Conservation (phyloP, 2,113 vertebrate species). For the Hippopotamus amphibius region DNA sequence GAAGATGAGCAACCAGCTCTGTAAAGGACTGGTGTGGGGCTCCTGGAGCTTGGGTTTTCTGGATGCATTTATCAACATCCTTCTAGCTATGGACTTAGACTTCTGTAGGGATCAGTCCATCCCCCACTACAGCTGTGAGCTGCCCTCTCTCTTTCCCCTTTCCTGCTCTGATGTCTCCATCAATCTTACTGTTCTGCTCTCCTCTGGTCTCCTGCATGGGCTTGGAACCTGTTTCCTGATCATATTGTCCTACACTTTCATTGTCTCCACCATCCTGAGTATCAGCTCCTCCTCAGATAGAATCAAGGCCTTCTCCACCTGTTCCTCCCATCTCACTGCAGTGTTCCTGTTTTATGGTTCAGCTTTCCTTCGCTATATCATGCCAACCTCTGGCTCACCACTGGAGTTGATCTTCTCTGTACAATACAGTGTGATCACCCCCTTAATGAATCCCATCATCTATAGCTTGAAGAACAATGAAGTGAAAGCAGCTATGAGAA, state of each 20-base stretch:
- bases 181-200: slow-evolving; percentile 8
- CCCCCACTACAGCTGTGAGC: slow-evolving; percentile 65
- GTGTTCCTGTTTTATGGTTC: slow-evolving; percentile 66
- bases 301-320: slow-evolving; percentile 39
- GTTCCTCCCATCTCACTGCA: slow-evolving; percentile 9
- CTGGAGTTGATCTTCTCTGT: slow-evolving; percentile 23
- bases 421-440: slow-evolving; percentile 31
- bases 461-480: slow-evolving; percentile 62
- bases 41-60: slow-evolving; percentile 55
- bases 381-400: slow-evolving; percentile 49
- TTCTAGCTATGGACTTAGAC: not conserved
- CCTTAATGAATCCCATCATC: slow-evolving; percentile 65
- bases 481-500: slow-evolving; percentile 54
- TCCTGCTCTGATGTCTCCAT: slow-evolving; percentile 61
- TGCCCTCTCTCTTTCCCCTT: slow-evolving; percentile 60
- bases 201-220: not conserved
- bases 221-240: slow-evolving; percentile 32
- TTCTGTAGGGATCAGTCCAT: slow-evolving; percentile 55
- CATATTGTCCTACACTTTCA: slow-evolving; percentile 16
- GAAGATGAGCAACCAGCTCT: slow-evolving; percentile 30
- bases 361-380: slow-evolving; percentile 52
- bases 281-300: not conserved
- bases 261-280: slow-evolving; percentile 33
- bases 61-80: slow-evolving; percentile 48
- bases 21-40: not conserved